These are phyloP conservation scores for Anoncus sp. DNA, from an alignment of 2,888 invertebrate genomes.

Conservation along the genomic window DNA sequence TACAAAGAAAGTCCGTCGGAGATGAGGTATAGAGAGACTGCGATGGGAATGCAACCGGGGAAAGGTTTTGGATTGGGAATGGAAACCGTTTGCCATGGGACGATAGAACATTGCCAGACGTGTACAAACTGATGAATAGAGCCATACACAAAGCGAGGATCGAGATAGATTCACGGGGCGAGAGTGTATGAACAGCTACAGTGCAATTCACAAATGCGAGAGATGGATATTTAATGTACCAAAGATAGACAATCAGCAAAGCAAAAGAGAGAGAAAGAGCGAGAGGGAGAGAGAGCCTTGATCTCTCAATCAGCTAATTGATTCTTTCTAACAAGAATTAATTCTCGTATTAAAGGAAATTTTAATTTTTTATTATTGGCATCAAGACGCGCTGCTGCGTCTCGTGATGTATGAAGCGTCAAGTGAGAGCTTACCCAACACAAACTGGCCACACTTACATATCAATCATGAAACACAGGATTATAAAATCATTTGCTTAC, in stretches of 20 bases:
- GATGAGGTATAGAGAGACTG: conserved; percentile 33
- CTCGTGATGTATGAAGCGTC: no score
- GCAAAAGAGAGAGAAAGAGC: neutral
- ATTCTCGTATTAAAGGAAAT: neutral
- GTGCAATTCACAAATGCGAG: neutral
- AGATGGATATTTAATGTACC: neutral
- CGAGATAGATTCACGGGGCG: neutral
- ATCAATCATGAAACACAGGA: no score
- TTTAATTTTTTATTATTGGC: no score
- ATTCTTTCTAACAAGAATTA: neutral
- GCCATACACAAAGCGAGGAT: conserved; percentile 31
- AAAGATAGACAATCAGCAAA: neutral
- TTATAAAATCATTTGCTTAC: neutral
- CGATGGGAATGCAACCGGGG: conserved; percentile 7
- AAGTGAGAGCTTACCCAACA: no score
- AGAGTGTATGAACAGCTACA: neutral
- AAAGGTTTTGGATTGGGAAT: conserved; percentile 18
- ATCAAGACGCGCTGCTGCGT: no score
- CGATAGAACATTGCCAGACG: conserved; percentile 41
- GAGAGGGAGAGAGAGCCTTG: neutral
- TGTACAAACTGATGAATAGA: conserved; percentile 45
- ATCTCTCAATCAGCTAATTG: neutral
- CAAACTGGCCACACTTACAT: no score
- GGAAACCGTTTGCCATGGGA: conserved; percentile 46
- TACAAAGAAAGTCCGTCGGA: conserved; percentile 51